phyloP scores from a whole-genome alignment of 2,888 invertebrate species.

The Meloe dianella region DNA sequence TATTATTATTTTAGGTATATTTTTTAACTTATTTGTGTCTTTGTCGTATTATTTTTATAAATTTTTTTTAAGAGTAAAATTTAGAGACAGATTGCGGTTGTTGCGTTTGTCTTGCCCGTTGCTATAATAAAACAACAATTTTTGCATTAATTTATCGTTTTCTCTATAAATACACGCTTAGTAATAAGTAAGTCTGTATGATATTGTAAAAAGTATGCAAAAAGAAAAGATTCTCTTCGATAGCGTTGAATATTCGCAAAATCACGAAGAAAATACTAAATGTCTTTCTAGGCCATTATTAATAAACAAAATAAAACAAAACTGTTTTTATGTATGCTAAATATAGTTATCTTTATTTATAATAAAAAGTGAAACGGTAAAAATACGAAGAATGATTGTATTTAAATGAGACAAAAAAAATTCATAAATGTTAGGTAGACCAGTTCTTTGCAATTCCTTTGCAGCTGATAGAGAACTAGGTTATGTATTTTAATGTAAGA shows the following conservation, averaged over 20 bases:
- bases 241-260: constrained; percentile 45
- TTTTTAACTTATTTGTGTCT: constrained; percentile 22
- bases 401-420: constrained; percentile 45
- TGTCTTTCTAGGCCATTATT: constrained; percentile 41
- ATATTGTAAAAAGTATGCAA: constrained; percentile 48
- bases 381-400: constrained; percentile 38
- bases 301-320: not conserved
- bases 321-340: constrained; percentile 51
- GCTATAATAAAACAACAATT: not conserved
- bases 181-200: not conserved
- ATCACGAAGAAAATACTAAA: constrained; percentile 27
- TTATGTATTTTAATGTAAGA: constrained; percentile 61
- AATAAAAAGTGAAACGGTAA: constrained; percentile 31
- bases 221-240: constrained; percentile 39
- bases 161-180: not conserved
- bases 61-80: not conserved
- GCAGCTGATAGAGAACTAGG: constrained; percentile 56
- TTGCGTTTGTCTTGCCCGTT: not conserved
- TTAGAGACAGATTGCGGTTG: constrained; percentile 9
- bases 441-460: constrained; percentile 56
- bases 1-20: constrained; percentile 54
- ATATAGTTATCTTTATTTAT: constrained; percentile 56
- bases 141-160: not conserved
- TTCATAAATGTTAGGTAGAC: constrained; percentile 55
- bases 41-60: not conserved